Percentiles rank a stretch among this genome's conserved stretches.
phyloP scores from a whole-genome alignment of 2,113 vertebrate genomes.

The Tenebrosternarchus preto region DNA sequence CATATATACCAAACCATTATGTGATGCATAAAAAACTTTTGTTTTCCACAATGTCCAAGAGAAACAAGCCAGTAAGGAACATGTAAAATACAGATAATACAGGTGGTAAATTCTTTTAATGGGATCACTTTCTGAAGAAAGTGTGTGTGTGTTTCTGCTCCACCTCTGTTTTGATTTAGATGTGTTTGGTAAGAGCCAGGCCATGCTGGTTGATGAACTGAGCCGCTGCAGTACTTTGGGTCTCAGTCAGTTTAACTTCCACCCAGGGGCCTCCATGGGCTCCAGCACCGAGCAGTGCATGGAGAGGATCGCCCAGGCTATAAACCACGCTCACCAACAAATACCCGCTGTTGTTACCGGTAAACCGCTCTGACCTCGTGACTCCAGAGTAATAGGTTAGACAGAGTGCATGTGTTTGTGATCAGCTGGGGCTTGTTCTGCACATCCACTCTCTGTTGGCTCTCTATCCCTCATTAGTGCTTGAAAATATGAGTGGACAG shows the following conservation, averaged over 20 bases:
- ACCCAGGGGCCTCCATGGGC: constrained; percentile 75
- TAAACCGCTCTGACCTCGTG: constrained; percentile 48
- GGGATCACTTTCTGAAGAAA: no score
- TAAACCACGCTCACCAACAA: constrained; percentile 77
- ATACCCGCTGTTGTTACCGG: constrained; percentile 72
- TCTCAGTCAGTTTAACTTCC: constrained; percentile 75
- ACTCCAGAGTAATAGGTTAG: neutral
- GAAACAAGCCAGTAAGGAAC: neutral
- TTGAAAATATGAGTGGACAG: constrained; percentile 82
- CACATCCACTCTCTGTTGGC: neutral
- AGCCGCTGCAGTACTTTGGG: constrained; percentile 74
- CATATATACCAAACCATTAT: no score
- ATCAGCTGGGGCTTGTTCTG: neutral
- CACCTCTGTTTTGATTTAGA: constrained; percentile 56
- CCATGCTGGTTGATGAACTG: constrained; percentile 77
- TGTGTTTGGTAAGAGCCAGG: constrained; percentile 76
- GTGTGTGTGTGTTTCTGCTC: neutral
- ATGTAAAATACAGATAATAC: neutral
- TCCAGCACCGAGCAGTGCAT: constrained; percentile 70
- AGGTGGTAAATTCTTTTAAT: no score
- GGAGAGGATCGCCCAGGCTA: constrained; percentile 71
- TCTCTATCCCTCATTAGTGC: constrained; percentile 59
- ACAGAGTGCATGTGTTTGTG: constrained; percentile 3
- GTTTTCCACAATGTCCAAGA: no score
- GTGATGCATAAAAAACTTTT: no score